Base-by-base conservation (phyloP, 2,113 vertebrate species). In the Orthochromis malagaraziensis region DNA sequence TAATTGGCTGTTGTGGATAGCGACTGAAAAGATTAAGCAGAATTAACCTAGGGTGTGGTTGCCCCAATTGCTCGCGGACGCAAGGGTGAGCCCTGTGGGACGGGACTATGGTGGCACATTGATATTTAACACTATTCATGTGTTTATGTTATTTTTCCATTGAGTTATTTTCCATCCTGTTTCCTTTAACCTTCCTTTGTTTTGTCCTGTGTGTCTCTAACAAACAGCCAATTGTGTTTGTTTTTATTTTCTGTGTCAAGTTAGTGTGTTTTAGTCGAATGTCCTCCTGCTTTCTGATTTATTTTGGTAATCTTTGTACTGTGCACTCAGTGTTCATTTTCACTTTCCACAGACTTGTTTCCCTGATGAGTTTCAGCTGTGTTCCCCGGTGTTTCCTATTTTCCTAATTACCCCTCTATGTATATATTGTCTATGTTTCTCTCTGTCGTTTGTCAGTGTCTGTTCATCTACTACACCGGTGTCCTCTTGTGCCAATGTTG, bases 21-120 rank as follows among this genome's bases (percentile, higher is more conserved):
- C 3, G 1, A 31, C 55, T 58, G 55, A 31, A 17, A 58, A 58
- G 29, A 17, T 0, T 31, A 60, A 60, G 1, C 16, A 31, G 16
- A 33, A 17, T 10, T 60, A 1, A 17, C 8, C 57, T 60, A 58
- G 14, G 14, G 57, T 9, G 2, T 1, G 1, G 3, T 10, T 31
- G 3, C 29, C 29, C 57, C 5, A 1, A 9, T 10, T 3, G 1
- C 29, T 31, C 2, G 1, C 29, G 0, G 57, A 33, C 0, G 3
- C 2, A 0, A 60, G 8, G 57, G 29, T 6, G 57, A 60, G 57
- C 55, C 55, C 1, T 6, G 7, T 58, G 2, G 3, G 26, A 60
- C 5, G 3, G 26, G 26, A 31, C 57, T 60, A 60, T 17, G 26
- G 57, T 60, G 8, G 0, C 55, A 58, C 26, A 58, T 1, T 58